These are phyloP conservation scores for Drosophila greeni DNA, from an alignment of 2,888 invertebrate species.

Conservation along the genomic window DNA sequence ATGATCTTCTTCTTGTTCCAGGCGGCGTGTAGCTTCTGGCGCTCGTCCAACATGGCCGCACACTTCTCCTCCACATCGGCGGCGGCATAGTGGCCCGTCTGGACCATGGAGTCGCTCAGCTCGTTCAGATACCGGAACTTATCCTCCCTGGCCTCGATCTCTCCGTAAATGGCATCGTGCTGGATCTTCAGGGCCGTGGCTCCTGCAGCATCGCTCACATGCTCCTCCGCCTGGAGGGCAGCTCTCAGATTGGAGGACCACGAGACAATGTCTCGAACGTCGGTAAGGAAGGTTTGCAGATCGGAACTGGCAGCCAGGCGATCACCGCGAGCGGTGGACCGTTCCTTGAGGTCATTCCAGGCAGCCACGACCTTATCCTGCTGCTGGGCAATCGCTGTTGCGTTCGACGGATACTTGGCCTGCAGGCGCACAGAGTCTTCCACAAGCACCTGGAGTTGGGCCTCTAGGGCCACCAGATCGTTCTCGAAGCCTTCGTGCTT, in stretches of 20 bases:
- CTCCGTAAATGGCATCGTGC: conserved; percentile 88
- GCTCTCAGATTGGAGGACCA: conserved; percentile 91
- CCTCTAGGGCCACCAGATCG: conserved; percentile 94
- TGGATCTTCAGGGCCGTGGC: conserved; percentile 91
- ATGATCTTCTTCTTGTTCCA: conserved; percentile 95
- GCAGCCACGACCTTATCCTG: conserved; percentile 91
- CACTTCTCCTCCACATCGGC: conserved; percentile 89
- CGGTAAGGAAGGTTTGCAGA: conserved; percentile 92
- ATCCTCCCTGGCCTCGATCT: conserved; percentile 93
- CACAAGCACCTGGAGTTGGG: conserved; percentile 92
- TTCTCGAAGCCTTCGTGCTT: conserved; percentile 96
- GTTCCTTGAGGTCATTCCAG: conserved; percentile 91
- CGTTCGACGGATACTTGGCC: conserved; percentile 94
- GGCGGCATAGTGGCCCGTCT: conserved; percentile 89
- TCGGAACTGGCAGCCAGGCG: conserved; percentile 92
- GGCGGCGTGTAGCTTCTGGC: conserved; percentile 87
- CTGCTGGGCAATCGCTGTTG: conserved; percentile 91
- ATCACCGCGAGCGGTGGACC: conserved; percentile 88
- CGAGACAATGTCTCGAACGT: conserved; percentile 90
- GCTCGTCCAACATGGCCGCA: conserved; percentile 86
- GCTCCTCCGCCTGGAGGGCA: conserved; percentile 88
- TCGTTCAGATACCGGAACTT: conserved; percentile 87
- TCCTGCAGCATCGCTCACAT: conserved; percentile 88
- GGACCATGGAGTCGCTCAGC: conserved; percentile 89
- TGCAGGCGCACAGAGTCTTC: conserved; percentile 95